Evolutionary conservation across 2,797 vertebrate genomes (phyloP).

Genomic region (Acipenser ruthenus): DNA sequence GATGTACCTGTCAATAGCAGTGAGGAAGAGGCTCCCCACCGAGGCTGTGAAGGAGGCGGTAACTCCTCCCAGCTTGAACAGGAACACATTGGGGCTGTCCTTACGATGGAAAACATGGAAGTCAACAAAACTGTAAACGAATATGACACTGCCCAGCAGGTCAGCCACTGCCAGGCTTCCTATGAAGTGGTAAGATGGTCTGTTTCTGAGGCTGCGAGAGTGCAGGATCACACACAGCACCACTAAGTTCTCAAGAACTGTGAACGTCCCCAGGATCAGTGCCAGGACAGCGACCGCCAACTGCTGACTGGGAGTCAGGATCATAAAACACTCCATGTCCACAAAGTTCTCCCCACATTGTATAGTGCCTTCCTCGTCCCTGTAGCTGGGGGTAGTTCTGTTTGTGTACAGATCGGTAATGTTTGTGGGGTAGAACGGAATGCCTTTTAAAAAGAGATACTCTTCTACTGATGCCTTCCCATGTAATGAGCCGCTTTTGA

Average conservation of each 20-base stretch:
- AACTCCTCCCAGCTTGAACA: conserved; percentile 96
- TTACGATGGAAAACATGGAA: conserved; percentile 97
- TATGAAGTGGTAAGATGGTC: conserved; percentile 97
- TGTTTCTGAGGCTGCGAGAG: conserved; percentile 87
- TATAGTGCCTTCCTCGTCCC: conserved; percentile 76
- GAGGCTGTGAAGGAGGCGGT: conserved; percentile 96
- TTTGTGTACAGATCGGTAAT: conserved; percentile 84
- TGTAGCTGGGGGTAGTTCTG: conserved; percentile 69
- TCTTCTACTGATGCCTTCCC: conserved; percentile 84
- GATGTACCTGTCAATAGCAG: conserved; percentile 96
- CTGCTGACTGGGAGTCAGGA: conserved; percentile 95
- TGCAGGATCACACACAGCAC: conserved; percentile 93
- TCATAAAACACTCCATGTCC: conserved; percentile 99
- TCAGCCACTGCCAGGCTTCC: conserved; percentile 94
- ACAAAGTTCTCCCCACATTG: conserved; percentile 98
- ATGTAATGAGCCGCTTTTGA: conserved; percentile 82
- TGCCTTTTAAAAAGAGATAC: conserved; percentile 71
- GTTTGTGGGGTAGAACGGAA: conserved; percentile 80
- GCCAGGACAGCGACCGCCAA: conserved; percentile 88
- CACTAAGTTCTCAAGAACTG: conserved; percentile 91
- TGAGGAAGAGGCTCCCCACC: conserved; percentile 96
- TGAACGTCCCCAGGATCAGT: conserved; percentile 93
- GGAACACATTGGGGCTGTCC: conserved; percentile 90
- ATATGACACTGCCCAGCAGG: conserved; percentile 94
- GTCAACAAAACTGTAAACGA: conserved; percentile 98